Conservation (phyloP, 2,888 invertebrate species). For the Chaetogeoica ovagalla region DNA sequence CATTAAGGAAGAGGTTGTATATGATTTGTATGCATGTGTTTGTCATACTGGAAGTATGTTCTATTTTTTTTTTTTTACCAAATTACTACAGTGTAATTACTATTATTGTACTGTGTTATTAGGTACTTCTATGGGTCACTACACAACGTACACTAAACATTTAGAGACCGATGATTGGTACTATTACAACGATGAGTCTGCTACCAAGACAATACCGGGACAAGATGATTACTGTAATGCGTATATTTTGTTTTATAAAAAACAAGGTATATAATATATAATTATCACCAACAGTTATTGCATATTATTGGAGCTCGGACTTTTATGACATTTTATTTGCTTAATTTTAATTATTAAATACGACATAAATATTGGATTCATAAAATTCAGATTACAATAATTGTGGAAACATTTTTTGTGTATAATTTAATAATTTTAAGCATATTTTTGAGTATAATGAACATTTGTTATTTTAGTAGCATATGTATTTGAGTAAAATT, state of each 20-base stretch:
- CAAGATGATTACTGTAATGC: conserved; percentile 67
- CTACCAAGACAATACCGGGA: conserved; percentile 63
- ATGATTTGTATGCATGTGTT: conserved; percentile 68
- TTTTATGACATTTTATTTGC: no score
- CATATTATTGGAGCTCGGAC: no score
- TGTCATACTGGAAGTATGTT: conserved; percentile 68
- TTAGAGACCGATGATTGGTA: conserved; percentile 65
- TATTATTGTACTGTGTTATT: conserved; percentile 47
- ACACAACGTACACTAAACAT: conserved; percentile 67
- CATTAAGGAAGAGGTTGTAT: conserved; percentile 60
- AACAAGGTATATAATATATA: conserved; percentile 60
- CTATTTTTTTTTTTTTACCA: background rate
- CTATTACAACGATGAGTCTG: conserved; percentile 67
- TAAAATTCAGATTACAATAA: no score
- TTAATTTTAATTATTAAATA: no score
- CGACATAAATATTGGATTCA: no score
- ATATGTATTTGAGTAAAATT: no score
- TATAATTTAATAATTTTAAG: no score
- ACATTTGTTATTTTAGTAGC: no score
- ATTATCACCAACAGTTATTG: background rate
- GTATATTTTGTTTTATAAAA: conserved; percentile 68
- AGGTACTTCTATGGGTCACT: conserved; percentile 68
- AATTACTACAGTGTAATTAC: background rate
- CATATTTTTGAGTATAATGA: no score
- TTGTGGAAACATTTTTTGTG: no score